Evolutionary conservation across 2,113 vertebrate species (phyloP), one percentile per base, ranked within the genome.

Genomic region (Scolopax mira): DNA sequence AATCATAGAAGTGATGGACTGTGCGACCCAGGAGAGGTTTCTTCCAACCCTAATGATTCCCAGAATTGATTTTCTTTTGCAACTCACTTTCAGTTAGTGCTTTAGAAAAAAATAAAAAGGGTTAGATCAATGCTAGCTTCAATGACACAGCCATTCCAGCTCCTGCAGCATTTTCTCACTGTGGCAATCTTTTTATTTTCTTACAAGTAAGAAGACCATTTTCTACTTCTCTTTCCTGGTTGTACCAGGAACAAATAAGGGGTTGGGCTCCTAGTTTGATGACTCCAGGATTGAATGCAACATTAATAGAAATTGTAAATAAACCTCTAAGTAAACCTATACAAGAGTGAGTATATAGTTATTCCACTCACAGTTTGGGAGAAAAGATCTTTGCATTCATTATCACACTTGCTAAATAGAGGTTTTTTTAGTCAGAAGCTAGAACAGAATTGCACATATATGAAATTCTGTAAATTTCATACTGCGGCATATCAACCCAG

Each of bases 41-140:
- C 88, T 96, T 94, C 89, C 94, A 96, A 95, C 95, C 96, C 92
- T 96, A 96, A 96, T 96, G 94, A 90, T 95, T 95, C 88, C 81
- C 17, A 23, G 57, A 94, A 94, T 96, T 93, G 89, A 93, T 97
- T 97, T 97, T 96, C 96, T 96, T 97, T 97, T 95, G 91, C 91
- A 94, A 97, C 96, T 93, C 95, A 79, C 85, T 97, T 96, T 96
- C 96, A 92, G 85, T 95, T 96, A 97, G 93, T 95, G 88, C 96
- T 95, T 95, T 84, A 85, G 89, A 73, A 89, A 96, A 84, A 96
- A 90, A 85, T 75, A 94, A 85, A 92, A 85, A 64, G 74, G 69
- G 78, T 85, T 80, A 75, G 94, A 96, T 96, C 93, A 94, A 97
- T 97, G 93, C 77, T 92, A 81, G 57, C 77, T 97, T 97, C 95